Evolutionary conservation across 1,140 invertebrate genomes (phyloP).

Genomic region (Atta texana): DNA sequence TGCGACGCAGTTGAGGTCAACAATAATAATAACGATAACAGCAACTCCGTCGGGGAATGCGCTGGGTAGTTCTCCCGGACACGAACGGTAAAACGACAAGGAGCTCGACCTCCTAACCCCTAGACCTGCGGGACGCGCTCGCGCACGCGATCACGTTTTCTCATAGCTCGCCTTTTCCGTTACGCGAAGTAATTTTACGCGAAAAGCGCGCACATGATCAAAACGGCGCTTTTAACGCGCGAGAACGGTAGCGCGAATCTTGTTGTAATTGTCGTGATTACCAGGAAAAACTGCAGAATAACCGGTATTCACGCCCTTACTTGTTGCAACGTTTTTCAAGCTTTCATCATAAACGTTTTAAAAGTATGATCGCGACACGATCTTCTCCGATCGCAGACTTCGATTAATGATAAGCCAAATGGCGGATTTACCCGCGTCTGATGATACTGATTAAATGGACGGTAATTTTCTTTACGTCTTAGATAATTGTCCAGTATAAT

Average conservation of each 20-base stretch:
- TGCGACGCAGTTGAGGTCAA: slow-evolving; percentile 32
- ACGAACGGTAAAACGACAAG: slow-evolving; percentile 63
- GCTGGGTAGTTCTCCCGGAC: slow-evolving; percentile 67
- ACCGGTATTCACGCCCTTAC: slow-evolving; percentile 66
- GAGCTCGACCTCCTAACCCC: slow-evolving; percentile 70
- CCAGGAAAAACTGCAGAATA: slow-evolving; percentile 60
- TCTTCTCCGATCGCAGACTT: not conserved
- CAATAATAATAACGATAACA: slow-evolving; percentile 60
- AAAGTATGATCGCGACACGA: not conserved
- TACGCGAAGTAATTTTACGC: slow-evolving; percentile 66
- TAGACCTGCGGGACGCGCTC: slow-evolving; percentile 59
- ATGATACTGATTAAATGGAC: slow-evolving; percentile 15
- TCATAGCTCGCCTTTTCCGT: slow-evolving; percentile 69
- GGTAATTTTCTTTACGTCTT: slow-evolving; percentile 21
- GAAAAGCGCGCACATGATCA: slow-evolving; percentile 41
- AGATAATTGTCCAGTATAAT: not conserved
- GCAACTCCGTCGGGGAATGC: slow-evolving; percentile 58
- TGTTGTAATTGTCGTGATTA: slow-evolving; percentile 36
- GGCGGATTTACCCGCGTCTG: not conserved
- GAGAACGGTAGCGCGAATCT: slow-evolving; percentile 29
- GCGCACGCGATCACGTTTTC: slow-evolving; percentile 65
- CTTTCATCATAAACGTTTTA: slow-evolving; percentile 2
- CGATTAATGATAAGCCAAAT: slow-evolving; percentile 12
- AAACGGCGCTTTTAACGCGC: slow-evolving; percentile 70
- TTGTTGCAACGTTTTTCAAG: not conserved